Evolutionary conservation across 2,113 vertebrate genomes (phyloP).

Genomic region (Puma concolor): DNA sequence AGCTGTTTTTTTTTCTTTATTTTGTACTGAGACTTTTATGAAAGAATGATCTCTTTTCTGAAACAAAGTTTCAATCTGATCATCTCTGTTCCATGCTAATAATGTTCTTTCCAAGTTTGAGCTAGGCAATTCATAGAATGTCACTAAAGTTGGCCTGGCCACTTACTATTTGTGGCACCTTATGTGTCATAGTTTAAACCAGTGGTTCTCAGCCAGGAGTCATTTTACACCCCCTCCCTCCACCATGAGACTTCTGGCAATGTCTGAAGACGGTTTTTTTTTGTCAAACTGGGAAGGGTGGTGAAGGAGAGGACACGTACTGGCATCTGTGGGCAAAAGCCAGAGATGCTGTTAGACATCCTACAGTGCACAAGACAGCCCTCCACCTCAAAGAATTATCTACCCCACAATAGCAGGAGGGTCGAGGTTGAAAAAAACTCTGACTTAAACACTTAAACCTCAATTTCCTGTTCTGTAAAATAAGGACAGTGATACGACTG

Average conservation of each 20-base stretch:
- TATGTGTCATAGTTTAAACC: neutral
- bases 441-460: neutral
- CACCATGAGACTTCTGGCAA: neutral
- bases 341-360: neutral
- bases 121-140: neutral
- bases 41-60: neutral
- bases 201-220: neutral
- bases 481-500: neutral
- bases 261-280: neutral
- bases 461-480: neutral
- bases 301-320: neutral
- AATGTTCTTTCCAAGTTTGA: slow-evolving; percentile 25
- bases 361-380: neutral
- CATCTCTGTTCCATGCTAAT: neutral
- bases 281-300: neutral
- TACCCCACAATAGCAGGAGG: neutral
- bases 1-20: neutral
- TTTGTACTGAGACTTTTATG: neutral
- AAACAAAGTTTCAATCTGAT: slow-evolving; percentile 25
- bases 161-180: neutral
- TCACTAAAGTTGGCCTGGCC: neutral
- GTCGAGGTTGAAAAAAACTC: neutral
- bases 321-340: neutral
- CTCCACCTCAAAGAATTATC: neutral
- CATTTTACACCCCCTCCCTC: neutral